Evolutionary conservation across 2,797 vertebrate genomes (phyloP).

Genomic region (Myotis planiceps): DNA sequence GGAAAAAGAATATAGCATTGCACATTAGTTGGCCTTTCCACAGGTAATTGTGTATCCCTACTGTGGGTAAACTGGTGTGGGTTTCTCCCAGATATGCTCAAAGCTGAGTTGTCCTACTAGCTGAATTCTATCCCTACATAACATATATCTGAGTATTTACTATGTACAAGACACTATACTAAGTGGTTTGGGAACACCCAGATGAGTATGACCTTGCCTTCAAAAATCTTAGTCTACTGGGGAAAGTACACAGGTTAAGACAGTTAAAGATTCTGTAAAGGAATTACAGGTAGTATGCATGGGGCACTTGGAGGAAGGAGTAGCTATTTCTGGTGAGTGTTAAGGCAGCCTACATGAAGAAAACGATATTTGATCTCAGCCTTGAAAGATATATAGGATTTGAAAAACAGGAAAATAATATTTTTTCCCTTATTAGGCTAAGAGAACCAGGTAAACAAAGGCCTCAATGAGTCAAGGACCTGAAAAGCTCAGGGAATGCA

Average conservation of each 20-base stretch:
- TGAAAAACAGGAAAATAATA: not conserved
- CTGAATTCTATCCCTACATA: not conserved
- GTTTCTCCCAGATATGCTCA: not conserved
- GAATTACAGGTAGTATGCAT: not conserved
- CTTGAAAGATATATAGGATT: slow-evolving; percentile 3
- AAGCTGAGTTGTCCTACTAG: not conserved
- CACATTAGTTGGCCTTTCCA: not conserved
- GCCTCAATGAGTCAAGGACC: not conserved
- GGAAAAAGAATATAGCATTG: not conserved
- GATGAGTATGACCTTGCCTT: not conserved
- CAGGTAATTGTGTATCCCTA: not conserved
- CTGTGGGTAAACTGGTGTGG: not conserved
- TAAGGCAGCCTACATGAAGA: not conserved
- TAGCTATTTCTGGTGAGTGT: not conserved
- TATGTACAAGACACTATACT: not conserved
- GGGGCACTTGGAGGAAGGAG: not conserved
- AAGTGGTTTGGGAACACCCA: not conserved
- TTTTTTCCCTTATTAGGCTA: not conserved
- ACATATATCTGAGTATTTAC: not conserved
- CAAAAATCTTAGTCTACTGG: not conserved
- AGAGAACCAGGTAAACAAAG: not conserved
- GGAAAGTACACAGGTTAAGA: not conserved
- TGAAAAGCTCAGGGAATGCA: not conserved
- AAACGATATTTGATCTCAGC: not conserved
- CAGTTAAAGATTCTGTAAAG: not conserved